Conservation (phyloP, 2,888 invertebrate species). For the Ametastegia equiseti region DNA sequence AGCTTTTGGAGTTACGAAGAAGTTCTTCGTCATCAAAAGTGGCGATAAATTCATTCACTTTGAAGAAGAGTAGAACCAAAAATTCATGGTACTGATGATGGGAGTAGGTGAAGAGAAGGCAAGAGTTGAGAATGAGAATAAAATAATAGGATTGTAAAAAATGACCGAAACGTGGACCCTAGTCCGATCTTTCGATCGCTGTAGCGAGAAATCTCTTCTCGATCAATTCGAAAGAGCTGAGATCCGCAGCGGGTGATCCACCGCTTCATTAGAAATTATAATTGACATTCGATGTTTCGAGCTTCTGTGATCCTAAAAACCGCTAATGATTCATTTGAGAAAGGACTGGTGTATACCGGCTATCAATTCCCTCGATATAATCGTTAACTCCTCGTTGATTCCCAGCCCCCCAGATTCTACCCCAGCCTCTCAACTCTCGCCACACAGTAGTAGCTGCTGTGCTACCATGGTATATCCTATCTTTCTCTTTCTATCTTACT, state of each 20-base stretch:
- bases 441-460: background rate
- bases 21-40: no score
- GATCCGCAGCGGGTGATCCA: constrained; percentile 33
- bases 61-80: no score
- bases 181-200: background rate
- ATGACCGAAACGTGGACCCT: background rate
- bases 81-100: background rate
- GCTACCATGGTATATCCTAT: background rate
- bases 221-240: constrained; percentile 15
- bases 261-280: constrained; percentile 50
- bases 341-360: background rate
- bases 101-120: background rate
- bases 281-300: constrained; percentile 33
- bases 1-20: no score
- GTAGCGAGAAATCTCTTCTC: background rate
- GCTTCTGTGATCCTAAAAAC: constrained; percentile 48
- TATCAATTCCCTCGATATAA: constrained; percentile 44
- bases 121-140: background rate
- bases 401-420: constrained; percentile 5
- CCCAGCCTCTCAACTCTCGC: background rate
- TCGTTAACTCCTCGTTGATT: constrained; percentile 30
- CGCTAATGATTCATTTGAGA: constrained; percentile 49
- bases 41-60: no score
- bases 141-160: background rate
- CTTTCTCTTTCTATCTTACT: background rate